Base-by-base conservation (phyloP, 2,888 invertebrate genomes). In the Zygothrica quintamaculata region DNA sequence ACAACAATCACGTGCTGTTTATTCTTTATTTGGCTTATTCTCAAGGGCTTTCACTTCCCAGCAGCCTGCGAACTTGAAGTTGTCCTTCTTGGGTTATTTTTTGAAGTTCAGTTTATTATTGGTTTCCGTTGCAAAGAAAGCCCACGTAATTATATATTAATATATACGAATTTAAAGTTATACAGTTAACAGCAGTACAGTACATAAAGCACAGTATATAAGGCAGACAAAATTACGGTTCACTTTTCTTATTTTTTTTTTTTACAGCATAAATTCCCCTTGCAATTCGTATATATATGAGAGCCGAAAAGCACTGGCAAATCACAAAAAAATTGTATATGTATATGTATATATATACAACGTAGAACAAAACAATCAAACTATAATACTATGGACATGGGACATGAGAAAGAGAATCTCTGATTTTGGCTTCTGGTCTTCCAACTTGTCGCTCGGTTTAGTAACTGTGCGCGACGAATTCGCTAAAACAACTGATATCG, bases 401-500 rank as follows among this genome's bases (percentile, higher is more conserved):
- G 46, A 77, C 52, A 59, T 68, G 58, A 47, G 53, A 29, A 53
- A 46, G 50, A 43, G 62, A 57, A 57, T 67, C 62, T 65, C 50
- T 51, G 50, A 37, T 57, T 48, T 36, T 55, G 13, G 50, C 40
- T 42, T 51, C 43, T 59, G 42, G 31, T 55, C 36, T 34, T 36
- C 50, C 18, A 34, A 52, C 47, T 65, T 34, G 65, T 50, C 65
- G 42, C 64, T 52, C 40, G 31, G 51, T 50, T 56, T 29, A 58
- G 65, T 68, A 53, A 87, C 85, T 73, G 87, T 76, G 77, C 89
- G 73, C 86, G 65, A 77, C 80, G 86, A 82, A 80, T 78, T 82
- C 87, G 74, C 80, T 66, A 73, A 77, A 74, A 75, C 87, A 88
- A 88, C 88, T 88, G 88, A 85, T 88, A 84, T 84, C 74, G 72